Conservation (phyloP, 2,113 vertebrate genomes). For the Mus pahari region DNA sequence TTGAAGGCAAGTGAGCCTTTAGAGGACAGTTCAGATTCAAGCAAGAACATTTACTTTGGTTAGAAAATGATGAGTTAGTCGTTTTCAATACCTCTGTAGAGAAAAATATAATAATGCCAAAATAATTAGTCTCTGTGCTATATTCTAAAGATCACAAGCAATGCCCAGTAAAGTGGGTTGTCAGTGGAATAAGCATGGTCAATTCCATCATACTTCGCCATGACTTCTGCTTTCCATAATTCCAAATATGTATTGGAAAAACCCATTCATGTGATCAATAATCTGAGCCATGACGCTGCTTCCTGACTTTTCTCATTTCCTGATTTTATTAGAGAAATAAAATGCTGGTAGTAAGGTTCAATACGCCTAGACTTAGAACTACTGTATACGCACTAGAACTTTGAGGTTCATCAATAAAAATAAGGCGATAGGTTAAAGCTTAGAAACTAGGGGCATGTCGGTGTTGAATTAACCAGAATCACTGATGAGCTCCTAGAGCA, state of each 20-base stretch:
- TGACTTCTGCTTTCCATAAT: not conserved
- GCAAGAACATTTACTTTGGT: not conserved
- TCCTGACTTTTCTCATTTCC: not conserved
- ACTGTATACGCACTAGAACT: not conserved
- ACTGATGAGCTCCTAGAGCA: not conserved
- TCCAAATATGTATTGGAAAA: not conserved
- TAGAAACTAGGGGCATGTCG: not conserved
- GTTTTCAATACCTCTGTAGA: slow-evolving; percentile 7
- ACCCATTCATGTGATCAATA: not conserved
- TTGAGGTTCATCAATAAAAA: not conserved
- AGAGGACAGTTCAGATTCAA: not conserved
- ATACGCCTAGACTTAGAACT: not conserved
- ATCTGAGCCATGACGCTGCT: not conserved
- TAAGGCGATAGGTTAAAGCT: not conserved
- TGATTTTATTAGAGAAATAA: not conserved
- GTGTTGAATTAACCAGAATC: not conserved
- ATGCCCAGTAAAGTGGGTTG: not conserved
- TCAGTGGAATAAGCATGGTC: not conserved
- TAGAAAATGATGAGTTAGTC: not conserved
- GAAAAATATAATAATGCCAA: slow-evolving; percentile 4
- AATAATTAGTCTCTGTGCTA: not conserved
- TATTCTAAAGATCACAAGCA: not conserved
- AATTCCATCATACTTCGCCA: not conserved
- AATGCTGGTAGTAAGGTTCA: not conserved
- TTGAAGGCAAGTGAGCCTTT: not conserved